These are phyloP conservation scores for Eupristina koningsbergeri DNA, from an alignment of 1,140 invertebrate species.

Conservation along the genomic window DNA sequence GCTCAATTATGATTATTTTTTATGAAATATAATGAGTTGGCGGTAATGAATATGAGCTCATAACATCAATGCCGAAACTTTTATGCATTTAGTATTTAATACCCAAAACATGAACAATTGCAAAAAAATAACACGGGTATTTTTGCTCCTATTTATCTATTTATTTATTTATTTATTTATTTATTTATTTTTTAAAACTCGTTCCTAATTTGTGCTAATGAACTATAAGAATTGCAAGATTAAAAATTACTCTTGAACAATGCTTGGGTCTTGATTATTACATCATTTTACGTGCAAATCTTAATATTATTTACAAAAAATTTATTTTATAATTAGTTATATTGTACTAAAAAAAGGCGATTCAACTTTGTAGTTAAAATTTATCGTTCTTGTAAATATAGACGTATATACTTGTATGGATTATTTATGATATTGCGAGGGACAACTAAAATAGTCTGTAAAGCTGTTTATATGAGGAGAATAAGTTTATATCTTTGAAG, in stretches of 20 bases:
- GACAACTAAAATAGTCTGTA: slow-evolving; percentile 3
- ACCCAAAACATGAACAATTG: too few relatives aligned
- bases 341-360: neutral
- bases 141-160: too few relatives aligned
- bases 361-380: neutral
- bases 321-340: neutral
- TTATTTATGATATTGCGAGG: neutral
- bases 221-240: neutral
- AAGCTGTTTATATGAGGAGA: neutral
- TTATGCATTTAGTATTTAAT: neutral
- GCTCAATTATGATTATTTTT: slow-evolving; percentile 32
- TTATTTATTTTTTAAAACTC: neutral
- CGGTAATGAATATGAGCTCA: neutral
- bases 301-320: too few relatives aligned
- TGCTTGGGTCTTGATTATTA: neutral
- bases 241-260: neutral
- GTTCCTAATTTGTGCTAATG: neutral
- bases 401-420: neutral
- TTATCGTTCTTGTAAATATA: neutral
- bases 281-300: too few relatives aligned
- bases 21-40: slow-evolving; percentile 24
- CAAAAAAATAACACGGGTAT: neutral
- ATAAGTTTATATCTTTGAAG: slow-evolving; percentile 26
- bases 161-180: too few relatives aligned
- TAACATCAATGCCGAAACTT: neutral